Conservation (phyloP, 2,888 invertebrate species). For the Acanthosepion pharaonis region DNA sequence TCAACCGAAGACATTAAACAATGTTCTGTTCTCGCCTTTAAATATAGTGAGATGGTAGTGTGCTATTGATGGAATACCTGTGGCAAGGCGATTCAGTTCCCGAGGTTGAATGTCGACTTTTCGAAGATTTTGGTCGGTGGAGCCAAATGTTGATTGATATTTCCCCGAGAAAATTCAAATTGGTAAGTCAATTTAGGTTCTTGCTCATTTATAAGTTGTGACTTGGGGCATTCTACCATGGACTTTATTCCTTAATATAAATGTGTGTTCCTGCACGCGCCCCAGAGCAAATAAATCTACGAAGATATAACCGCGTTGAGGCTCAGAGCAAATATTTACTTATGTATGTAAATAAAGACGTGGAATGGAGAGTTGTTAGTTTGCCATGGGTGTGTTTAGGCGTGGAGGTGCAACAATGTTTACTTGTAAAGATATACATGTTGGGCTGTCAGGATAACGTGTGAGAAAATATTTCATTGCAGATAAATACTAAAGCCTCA, state of each 20-base stretch:
- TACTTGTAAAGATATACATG: no score
- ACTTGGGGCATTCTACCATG: neutral
- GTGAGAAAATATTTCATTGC: no score
- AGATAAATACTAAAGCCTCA: no score
- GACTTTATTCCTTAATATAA: neutral
- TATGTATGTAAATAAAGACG: neutral
- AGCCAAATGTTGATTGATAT: neutral
- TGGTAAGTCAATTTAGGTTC: neutral
- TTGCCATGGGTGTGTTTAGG: neutral
- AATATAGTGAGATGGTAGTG: no score
- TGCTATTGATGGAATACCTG: no score
- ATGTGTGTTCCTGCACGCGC: neutral
- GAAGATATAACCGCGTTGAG: neutral
- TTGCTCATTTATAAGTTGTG: no score
- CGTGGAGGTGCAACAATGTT: no score
- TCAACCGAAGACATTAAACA: no score
- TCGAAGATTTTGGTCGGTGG: neutral
- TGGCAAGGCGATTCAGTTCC: no score
- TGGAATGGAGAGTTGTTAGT: neutral
- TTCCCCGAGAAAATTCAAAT: neutral
- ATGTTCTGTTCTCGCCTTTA: no score
- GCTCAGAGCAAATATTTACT: neutral
- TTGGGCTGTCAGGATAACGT: no score
- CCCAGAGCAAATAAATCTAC: neutral
- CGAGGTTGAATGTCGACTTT: neutral